A percentile compares a stretch with the other conserved stretches of the same genome.
phyloP scores from a whole-genome alignment of 2,888 invertebrate genomes.

The Scrobipalpa costella region DNA sequence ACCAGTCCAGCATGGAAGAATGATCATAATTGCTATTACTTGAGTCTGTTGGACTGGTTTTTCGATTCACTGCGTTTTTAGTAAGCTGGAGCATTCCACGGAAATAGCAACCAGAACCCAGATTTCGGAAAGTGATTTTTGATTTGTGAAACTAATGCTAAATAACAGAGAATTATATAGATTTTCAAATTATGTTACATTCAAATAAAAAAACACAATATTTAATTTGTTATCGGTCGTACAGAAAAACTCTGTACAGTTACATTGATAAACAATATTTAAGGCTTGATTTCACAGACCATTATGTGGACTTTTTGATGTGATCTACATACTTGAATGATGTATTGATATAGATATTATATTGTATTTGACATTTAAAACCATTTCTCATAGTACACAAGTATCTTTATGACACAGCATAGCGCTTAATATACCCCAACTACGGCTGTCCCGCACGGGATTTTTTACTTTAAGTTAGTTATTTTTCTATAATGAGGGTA shows the following conservation, averaged over 20 bases:
- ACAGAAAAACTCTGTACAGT: background rate
- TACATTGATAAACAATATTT: no score
- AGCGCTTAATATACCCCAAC: background rate
- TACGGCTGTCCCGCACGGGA: slow-evolving; percentile 2
- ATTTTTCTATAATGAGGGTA: no score
- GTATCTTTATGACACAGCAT: slow-evolving; percentile 1
- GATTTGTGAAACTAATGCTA: slow-evolving; percentile 8
- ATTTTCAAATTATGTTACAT: slow-evolving; percentile 6
- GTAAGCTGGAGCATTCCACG: no score
- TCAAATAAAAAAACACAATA: background rate
- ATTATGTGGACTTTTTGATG: background rate
- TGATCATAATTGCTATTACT: no score
- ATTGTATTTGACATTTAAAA: background rate
- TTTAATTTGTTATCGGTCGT: background rate
- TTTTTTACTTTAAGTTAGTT: slow-evolving; percentile 3
- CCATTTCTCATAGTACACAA: background rate
- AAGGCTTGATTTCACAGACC: background rate
- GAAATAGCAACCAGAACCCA: slow-evolving; percentile 6
- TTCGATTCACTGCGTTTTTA: no score
- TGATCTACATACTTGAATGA: background rate
- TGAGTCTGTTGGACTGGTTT: no score
- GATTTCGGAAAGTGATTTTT: slow-evolving; percentile 1
- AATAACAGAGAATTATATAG: slow-evolving; percentile 13
- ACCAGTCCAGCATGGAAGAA: no score
- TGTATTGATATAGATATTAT: slow-evolving; percentile 2